Base-by-base conservation (phyloP, 2,888 invertebrate genomes). In the Limnephilus marmoratus region DNA sequence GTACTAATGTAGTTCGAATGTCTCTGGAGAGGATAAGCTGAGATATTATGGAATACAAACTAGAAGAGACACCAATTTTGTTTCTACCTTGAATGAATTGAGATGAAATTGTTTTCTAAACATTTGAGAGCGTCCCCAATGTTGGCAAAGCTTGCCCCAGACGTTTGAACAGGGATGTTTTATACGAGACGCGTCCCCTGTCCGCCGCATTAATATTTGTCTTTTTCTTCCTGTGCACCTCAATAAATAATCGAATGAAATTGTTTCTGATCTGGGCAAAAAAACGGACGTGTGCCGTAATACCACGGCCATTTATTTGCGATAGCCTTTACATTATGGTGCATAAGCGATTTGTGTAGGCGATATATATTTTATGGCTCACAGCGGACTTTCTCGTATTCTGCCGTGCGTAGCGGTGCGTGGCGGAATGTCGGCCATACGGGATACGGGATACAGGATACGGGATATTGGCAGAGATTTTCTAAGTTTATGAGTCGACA, bases 221-320 rank as follows among this genome's bases (percentile, higher is more conserved):
- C 92, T 91, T 93, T 91, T 90, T 91, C 91, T 88, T 91, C 85
- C 90, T 80, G 92, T 92, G 92, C 93, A 93, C 93, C 91, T 93
- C 93, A 91, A 93, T 93, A 93, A 93, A 93, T 93, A 93, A 93
- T 93, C 92, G 93, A 93, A 93, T 90, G 92, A 93, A 93, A 93
- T 93, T 93, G 93, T 93, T 93, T 93, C 92, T 92, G 88, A 85
- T 86, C 82, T 92, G 90, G 41, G 12, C 49, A 68, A 90, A 80
- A 80, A 83, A 81, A 41, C 90, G 92, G 83, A 82, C 88, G 90
- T 83, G 83, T 81, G 91, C 41, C 81, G 88, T 91, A 90, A 90
- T 82, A 82, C 82, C 90, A 68, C 85, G 37, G 86, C 83, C 93
- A 92, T 93, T 93, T 93, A 93, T 93, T 92, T 92, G 93, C 93